A percentile compares a stretch with the other conserved stretches of the same genome.
phyloP scores from a whole-genome alignment of 1,140 invertebrate species.

The Trachymyrmex cornetzi region DNA sequence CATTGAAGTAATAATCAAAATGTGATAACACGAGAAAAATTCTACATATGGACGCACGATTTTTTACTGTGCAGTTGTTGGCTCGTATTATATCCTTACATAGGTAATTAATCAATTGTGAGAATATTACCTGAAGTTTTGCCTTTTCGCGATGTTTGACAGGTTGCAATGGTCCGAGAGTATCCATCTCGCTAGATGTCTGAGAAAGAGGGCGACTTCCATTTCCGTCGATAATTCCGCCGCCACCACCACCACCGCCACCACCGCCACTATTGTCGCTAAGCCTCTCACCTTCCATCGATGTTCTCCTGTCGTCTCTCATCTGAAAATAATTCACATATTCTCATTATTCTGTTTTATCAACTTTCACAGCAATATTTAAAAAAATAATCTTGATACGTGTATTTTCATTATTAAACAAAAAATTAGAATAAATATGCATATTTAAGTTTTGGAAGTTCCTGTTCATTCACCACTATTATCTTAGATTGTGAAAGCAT shows the following conservation, averaged over 20 bases:
- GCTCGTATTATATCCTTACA: not conserved
- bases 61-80: too few species aligned
- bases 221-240: constrained; percentile 79
- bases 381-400: not conserved
- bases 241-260: constrained; percentile 65
- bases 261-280: constrained; percentile 78
- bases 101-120: not conserved
- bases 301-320: constrained; percentile 83
- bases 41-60: too few species aligned
- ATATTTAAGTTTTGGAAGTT: not conserved
- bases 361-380: not conserved
- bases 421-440: not conserved
- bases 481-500: too few species aligned
- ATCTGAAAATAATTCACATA: constrained; percentile 73
- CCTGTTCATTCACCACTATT: too few species aligned
- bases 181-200: constrained; percentile 86
- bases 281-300: constrained; percentile 84
- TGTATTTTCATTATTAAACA: not conserved
- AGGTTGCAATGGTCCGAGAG: constrained; percentile 81
- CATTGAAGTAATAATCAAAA: too few species aligned
- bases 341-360: constrained; percentile 10
- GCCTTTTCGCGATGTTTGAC: constrained; percentile 85
- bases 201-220: constrained; percentile 88
- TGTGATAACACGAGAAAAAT: too few species aligned
- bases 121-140: constrained; percentile 84